A percentile compares a stretch with the other conserved stretches of the same genome.
Evolutionary conservation across 1,140 invertebrate genomes (phyloP).

Genomic region (Heterodera carotae): DNA sequence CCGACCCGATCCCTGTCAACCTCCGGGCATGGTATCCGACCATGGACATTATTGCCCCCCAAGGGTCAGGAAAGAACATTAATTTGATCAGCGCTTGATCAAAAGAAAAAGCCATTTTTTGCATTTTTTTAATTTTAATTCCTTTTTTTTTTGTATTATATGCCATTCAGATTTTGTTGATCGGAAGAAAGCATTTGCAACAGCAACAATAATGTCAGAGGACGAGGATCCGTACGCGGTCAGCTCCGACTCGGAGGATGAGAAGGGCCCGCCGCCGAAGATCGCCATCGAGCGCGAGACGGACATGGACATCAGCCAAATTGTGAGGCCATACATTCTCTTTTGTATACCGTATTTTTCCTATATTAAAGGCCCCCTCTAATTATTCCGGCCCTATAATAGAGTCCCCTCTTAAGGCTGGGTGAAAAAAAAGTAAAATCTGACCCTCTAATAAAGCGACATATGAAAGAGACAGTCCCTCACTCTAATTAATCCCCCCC

Average conservation of each 20-base stretch:
- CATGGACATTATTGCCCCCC: too few relatives aligned
- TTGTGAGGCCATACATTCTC: slow-evolving; percentile 54
- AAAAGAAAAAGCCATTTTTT: neutral
- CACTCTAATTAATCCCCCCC: too few relatives aligned
- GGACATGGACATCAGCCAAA: slow-evolving; percentile 53
- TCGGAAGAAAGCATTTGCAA: slow-evolving; percentile 5
- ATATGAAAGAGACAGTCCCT: too few relatives aligned
- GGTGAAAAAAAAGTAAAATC: too few relatives aligned
- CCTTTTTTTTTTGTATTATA: neutral
- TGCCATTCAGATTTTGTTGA: slow-evolving; percentile 11
- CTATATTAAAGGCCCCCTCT: too few relatives aligned
- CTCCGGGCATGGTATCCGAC: too few relatives aligned
- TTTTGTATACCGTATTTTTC: too few relatives aligned
- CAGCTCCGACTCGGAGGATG: slow-evolving; percentile 63
- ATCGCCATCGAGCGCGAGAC: slow-evolving; percentile 61
- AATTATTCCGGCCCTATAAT: too few relatives aligned
- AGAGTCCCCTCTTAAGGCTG: too few relatives aligned
- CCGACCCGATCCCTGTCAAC: too few relatives aligned
- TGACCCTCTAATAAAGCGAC: too few relatives aligned
- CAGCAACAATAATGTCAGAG: slow-evolving; percentile 31
- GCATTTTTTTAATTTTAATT: neutral
- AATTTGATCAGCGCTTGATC: neutral
- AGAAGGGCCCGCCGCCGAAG: slow-evolving; percentile 62
- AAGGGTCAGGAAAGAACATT: too few relatives aligned
- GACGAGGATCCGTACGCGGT: slow-evolving; percentile 64